Percentiles rank a stretch among this genome's conserved stretches.
phyloP scores from a whole-genome alignment of 2,888 invertebrate genomes.

The Andrena praecox region DNA sequence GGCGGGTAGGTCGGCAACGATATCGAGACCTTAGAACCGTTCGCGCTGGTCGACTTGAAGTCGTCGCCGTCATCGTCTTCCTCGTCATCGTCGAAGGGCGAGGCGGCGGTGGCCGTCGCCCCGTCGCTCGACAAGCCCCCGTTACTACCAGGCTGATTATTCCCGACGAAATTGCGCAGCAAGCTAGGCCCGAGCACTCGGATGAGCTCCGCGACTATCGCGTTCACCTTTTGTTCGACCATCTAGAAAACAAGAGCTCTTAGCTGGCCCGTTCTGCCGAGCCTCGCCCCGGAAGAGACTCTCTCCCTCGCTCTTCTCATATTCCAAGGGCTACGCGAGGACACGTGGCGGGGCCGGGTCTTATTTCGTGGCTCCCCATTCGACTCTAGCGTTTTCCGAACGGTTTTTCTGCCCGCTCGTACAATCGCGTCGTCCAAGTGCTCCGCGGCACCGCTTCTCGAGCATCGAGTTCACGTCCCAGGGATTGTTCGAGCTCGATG shows the following conservation, averaged over 20 bases:
- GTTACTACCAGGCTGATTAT: slow-evolving; percentile 83
- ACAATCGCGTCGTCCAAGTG: background rate
- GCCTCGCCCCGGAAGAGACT: background rate
- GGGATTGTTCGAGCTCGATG: background rate
- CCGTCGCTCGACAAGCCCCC: slow-evolving; percentile 80
- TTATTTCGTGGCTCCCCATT: background rate
- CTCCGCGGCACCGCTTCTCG: background rate
- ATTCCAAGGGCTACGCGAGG: background rate
- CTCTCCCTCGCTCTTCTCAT: background rate
- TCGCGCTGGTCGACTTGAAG: slow-evolving; percentile 66
- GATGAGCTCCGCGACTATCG: slow-evolving; percentile 90
- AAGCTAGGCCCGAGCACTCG: slow-evolving; percentile 91
- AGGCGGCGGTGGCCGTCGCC: slow-evolving; percentile 84
- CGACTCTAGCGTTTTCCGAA: background rate
- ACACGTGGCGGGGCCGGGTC: background rate
- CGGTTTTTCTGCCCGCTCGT: too few species aligned
- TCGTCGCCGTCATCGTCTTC: slow-evolving; percentile 85
- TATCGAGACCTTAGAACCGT: slow-evolving; percentile 87
- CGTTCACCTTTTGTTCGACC: slow-evolving; percentile 92
- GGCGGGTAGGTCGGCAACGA: slow-evolving; percentile 89
- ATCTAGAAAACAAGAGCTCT: slow-evolving; percentile 86
- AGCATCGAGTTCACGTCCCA: background rate
- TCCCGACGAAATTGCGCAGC: slow-evolving; percentile 87
- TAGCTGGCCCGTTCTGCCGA: slow-evolving; percentile 30
- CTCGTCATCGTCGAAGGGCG: slow-evolving; percentile 85